Conservation (phyloP, 1,140 invertebrate genomes). For the Apis laboriosa region DNA sequence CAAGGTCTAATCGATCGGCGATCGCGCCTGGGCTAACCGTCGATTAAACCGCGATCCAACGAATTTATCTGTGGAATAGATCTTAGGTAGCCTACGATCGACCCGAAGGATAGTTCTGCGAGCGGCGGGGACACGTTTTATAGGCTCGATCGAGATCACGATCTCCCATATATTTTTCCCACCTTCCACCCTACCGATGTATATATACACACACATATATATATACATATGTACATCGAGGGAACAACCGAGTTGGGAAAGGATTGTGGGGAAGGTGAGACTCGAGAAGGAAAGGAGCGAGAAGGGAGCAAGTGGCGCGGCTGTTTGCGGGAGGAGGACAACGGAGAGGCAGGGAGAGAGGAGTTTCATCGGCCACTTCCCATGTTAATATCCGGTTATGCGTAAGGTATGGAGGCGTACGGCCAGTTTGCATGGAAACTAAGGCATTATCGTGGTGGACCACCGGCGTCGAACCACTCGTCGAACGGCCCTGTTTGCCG, state of each 20-base stretch:
- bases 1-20: constrained; percentile 11
- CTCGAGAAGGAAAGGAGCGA: not conserved
- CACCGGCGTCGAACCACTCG: constrained; percentile 79
- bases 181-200: constrained; percentile 23
- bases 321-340: constrained; percentile 35
- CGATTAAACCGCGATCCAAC: constrained; percentile 51
- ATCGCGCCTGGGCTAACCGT: constrained; percentile 15
- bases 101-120: constrained; percentile 23
- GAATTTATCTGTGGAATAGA: constrained; percentile 57
- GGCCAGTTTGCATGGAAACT: constrained; percentile 80
- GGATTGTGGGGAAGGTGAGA: not conserved
- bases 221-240: not conserved
- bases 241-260: not conserved
- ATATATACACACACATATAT: too few species aligned
- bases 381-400: constrained; percentile 80
- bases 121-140: constrained; percentile 55
- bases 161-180: constrained; percentile 58
- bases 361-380: constrained; percentile 75
- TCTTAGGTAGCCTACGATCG: constrained; percentile 25
- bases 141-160: constrained; percentile 55
- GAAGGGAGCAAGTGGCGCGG: constrained; percentile 5
- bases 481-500: constrained; percentile 77
- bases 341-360: constrained; percentile 41
- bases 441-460: constrained; percentile 77
- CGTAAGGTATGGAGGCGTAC: constrained; percentile 79